Conservation (phyloP, 2,797 vertebrate genomes). For the Argentina silus region DNA sequence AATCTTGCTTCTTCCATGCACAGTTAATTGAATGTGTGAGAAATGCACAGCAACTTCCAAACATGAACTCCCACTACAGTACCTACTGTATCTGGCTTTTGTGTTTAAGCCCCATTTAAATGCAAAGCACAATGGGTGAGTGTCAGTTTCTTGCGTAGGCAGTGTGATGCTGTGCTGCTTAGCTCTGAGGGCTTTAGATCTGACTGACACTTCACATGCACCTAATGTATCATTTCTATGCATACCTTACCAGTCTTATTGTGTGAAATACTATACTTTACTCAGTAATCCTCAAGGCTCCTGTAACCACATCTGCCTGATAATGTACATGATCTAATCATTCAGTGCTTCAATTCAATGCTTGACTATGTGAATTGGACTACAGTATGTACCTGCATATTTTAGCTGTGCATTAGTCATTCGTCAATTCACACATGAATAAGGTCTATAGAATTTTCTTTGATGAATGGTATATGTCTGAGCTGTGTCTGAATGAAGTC, state of each 20-base stretch:
- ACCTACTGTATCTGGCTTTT: not conserved
- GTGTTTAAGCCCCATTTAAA: not conserved
- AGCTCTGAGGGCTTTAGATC: not conserved
- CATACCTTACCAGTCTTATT: constrained; percentile 16
- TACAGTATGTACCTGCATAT: not conserved
- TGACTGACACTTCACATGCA: constrained; percentile 23
- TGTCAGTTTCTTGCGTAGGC: constrained; percentile 21
- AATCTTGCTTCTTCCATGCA: not conserved
- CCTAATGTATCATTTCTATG: constrained; percentile 22
- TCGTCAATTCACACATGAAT: no score
- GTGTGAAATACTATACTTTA: not conserved
- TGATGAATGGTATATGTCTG: not conserved
- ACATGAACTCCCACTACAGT: not conserved
- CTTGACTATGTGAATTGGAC: not conserved
- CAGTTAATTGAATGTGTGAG: not conserved
- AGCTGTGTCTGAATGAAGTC: not conserved
- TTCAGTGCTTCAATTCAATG: not conserved
- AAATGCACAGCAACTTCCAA: not conserved
- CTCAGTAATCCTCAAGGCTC: not conserved
- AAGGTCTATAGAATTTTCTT: no score
- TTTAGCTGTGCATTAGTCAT: not conserved
- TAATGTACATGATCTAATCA: not conserved
- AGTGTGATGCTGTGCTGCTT: constrained; percentile 5
- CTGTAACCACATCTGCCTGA: not conserved
- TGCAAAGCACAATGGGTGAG: constrained; percentile 7